phyloP scores from a whole-genome alignment of 2,113 vertebrate species.

The Lamprotornis superbus region DNA sequence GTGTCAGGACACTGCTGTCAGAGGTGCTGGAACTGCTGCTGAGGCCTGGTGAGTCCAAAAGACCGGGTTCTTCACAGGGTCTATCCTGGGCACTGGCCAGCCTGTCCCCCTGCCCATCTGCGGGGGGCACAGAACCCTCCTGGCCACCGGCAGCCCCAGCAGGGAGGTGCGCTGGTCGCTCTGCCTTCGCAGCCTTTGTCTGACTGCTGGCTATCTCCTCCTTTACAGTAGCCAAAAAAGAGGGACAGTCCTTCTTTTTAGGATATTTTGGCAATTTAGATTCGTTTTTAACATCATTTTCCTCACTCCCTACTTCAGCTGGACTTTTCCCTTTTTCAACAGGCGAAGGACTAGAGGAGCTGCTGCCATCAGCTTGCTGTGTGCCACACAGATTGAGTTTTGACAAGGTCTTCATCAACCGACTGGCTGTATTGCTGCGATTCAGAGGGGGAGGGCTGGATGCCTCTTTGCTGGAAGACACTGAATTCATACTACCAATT shows the following conservation, averaged over 20 bases:
- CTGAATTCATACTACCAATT: constrained; percentile 79
- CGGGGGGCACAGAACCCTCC: not conserved
- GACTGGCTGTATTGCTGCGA: constrained; percentile 83
- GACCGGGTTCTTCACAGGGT: not conserved
- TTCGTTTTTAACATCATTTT: constrained; percentile 61
- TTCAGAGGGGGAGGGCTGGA: constrained; percentile 72
- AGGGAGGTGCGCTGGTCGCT: not conserved
- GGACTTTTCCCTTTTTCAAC: constrained; percentile 58
- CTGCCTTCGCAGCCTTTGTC: not conserved
- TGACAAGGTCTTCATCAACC: constrained; percentile 86
- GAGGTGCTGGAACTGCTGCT: constrained; percentile 27
- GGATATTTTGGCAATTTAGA: constrained; percentile 73
- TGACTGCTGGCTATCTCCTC: constrained; percentile 77
- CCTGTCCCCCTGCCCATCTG: not conserved
- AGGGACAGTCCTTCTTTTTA: constrained; percentile 81
- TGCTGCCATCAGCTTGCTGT: constrained; percentile 44
- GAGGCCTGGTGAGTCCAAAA: constrained; percentile 8
- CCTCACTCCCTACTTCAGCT: constrained; percentile 38
- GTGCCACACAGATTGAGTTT: constrained; percentile 79
- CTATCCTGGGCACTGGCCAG: constrained; percentile 10
- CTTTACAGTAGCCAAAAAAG: constrained; percentile 82
- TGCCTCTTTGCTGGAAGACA: constrained; percentile 71
- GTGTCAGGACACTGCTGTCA: constrained; percentile 4
- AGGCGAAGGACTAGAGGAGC: not conserved
- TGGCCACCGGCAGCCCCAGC: not conserved